phyloP scores from a whole-genome alignment of 2,888 invertebrate genomes.

The Drosophila affinis region DNA sequence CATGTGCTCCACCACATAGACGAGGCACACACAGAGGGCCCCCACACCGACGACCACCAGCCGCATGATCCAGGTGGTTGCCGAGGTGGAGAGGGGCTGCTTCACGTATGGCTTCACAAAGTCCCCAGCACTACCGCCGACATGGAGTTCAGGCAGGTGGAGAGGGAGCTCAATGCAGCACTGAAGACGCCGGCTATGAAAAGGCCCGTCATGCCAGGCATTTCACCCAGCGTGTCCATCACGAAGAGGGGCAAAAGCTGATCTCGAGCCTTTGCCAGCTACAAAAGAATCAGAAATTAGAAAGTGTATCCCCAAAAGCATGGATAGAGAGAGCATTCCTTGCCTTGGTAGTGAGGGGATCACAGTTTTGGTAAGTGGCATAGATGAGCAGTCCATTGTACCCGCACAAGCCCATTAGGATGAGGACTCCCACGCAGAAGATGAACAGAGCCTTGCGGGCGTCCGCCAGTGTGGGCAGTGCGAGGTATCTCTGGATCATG shows the following conservation, averaged over 20 bases:
- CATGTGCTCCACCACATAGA: conserved; percentile 90
- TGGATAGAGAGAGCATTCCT: background rate
- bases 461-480: conserved; percentile 88
- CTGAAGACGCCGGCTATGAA: conserved; percentile 96
- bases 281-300: conserved; percentile 30
- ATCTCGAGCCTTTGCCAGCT: conserved; percentile 89
- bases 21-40: conserved; percentile 87
- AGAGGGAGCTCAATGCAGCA: conserved; percentile 92
- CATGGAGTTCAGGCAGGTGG: conserved; percentile 91
- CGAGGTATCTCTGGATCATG: conserved; percentile 93
- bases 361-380: conserved; percentile 87
- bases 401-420: conserved; percentile 85
- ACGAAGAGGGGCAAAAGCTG: conserved; percentile 93
- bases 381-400: conserved; percentile 87
- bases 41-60: conserved; percentile 89
- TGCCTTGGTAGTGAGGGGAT: conserved; percentile 87
- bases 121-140: conserved; percentile 90
- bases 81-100: conserved; percentile 85
- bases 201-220: conserved; percentile 92
- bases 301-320: background rate
- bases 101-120: conserved; percentile 87
- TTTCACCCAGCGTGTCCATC: conserved; percentile 90
- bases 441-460: conserved; percentile 86
- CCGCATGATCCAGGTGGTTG: conserved; percentile 87
- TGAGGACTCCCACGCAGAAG: conserved; percentile 85